phyloP scores from a whole-genome alignment of 2,797 vertebrate genomes.

The Sebastes wilsoni region DNA sequence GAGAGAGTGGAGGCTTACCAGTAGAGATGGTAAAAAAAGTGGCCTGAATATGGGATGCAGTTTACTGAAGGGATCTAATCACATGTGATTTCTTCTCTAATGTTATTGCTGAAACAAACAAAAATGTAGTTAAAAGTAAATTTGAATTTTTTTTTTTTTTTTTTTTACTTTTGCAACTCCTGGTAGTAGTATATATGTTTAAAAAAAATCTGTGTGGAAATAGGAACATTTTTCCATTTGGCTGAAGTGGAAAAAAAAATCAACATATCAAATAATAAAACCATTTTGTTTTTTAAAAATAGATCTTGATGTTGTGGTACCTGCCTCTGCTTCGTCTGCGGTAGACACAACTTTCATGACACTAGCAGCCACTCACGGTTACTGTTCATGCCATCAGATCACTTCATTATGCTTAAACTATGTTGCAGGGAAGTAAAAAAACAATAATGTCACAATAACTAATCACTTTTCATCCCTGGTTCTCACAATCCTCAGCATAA shows the following conservation, averaged over 20 bases:
- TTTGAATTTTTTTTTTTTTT: too few relatives aligned
- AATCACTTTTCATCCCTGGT: constrained; percentile 24
- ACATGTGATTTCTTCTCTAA: background rate
- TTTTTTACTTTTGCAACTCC: background rate
- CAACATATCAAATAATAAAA: background rate
- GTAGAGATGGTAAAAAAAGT: background rate
- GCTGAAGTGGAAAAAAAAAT: background rate
- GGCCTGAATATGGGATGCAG: background rate
- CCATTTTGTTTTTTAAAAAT: background rate
- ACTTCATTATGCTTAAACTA: background rate
- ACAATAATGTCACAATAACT: background rate
- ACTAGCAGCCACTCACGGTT: background rate
- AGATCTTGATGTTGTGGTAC: background rate
- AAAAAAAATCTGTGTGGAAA: background rate
- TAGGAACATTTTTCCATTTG: background rate
- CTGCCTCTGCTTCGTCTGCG: background rate
- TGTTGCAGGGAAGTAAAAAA: background rate
- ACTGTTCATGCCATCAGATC: background rate
- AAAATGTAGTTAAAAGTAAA: background rate
- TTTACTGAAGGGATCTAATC: background rate
- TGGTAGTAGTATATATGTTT: background rate
- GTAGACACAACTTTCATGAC: background rate
- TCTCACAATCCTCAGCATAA: constrained; percentile 37
- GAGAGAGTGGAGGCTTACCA: background rate
- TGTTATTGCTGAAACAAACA: background rate